These are phyloP conservation scores for Speoplatyrhinus poulsoni DNA, from an alignment of 2,113 vertebrate species.

Conservation along the genomic window DNA sequence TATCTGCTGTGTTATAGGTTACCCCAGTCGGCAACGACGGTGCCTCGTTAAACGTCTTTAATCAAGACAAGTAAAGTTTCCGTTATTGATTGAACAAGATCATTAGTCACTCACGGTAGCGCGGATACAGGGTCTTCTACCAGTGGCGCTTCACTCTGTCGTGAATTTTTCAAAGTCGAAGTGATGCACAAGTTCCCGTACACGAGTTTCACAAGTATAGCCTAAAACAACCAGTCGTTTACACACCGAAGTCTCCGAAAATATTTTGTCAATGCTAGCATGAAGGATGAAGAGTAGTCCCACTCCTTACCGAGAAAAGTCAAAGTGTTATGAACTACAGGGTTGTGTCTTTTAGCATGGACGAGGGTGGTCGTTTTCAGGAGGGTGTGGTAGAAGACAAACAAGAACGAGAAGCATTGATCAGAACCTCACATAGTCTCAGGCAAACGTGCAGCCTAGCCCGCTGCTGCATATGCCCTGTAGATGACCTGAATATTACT, in stretches of 20 bases:
- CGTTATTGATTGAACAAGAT: not conserved
- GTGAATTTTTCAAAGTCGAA: not conserved
- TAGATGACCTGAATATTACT: constrained; percentile 35
- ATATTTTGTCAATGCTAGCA: constrained; percentile 40
- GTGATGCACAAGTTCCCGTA: constrained; percentile 22
- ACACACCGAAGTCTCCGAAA: constrained; percentile 19
- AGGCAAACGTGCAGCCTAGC: constrained; percentile 76
- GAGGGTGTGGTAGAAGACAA: constrained; percentile 73
- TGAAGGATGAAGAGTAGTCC: constrained; percentile 59
- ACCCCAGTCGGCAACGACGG: no score
- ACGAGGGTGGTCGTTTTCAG: constrained; percentile 72
- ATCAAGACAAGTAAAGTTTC: not conserved
- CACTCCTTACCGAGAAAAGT: constrained; percentile 65
- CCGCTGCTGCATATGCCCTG: constrained; percentile 51
- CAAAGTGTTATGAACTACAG: constrained; percentile 66
- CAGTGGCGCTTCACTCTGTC: not conserved
- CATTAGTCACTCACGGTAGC: constrained; percentile 29
- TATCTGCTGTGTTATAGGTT: no score
- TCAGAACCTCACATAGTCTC: constrained; percentile 68
- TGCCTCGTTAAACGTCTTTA: no score
- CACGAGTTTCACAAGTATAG: constrained; percentile 5
- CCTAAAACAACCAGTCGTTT: not conserved
- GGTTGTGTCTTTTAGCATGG: constrained; percentile 56
- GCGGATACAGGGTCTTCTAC: constrained; percentile 1
- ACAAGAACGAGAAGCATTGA: constrained; percentile 65